Base-by-base conservation (phyloP, 2,888 invertebrate genomes). In the Eristalis arbustorum region DNA sequence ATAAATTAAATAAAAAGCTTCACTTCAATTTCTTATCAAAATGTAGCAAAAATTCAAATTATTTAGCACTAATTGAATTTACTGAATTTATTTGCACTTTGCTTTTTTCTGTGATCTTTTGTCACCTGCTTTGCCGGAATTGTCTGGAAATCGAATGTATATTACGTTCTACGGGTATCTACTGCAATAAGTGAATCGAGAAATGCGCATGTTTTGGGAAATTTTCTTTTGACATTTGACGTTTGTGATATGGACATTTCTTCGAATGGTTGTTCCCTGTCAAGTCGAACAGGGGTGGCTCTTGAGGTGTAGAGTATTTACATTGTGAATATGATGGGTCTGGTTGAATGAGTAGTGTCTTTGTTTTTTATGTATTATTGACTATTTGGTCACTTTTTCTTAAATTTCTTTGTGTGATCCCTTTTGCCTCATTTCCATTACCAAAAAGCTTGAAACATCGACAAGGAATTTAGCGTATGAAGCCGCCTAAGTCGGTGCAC, bases 201-300 rank as follows among this genome's bases (percentile, higher is more conserved):
- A 71, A 83, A 79, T 87, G 87, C 87, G 87, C 87, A 87, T 87
- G 87, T 87, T 87, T 59, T 87, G 87, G 87, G 87, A 83, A 31
- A 64, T 87, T 83, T 73, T 23, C 25, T 25, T 66, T 28, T 82
- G 77, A 80, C 84, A 67, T 66, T 73, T 64, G 40, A 56, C 3
- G 40, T 23, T 68, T 22, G 57, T 31, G 69, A 18, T 14, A n/a
- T 42, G 42, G 14, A 6, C 1, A n/a, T 63, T 77, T 77, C 64
- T 40, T 22, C 31, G 8, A 1, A n/a, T 62, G n/a, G 82, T 77
- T 62, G 74, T 85, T 49, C 18, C 18, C 8, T 5, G 18, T 2
- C 18, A 49, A 49, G 18, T n/a, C 8, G 0, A 1, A 31, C 83
- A 64, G 78, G 69, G 18, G 1, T 68, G 83, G 25, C 4, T 5